Base-by-base conservation (phyloP, 1,140 invertebrate species). In the Galleria mellonella region DNA sequence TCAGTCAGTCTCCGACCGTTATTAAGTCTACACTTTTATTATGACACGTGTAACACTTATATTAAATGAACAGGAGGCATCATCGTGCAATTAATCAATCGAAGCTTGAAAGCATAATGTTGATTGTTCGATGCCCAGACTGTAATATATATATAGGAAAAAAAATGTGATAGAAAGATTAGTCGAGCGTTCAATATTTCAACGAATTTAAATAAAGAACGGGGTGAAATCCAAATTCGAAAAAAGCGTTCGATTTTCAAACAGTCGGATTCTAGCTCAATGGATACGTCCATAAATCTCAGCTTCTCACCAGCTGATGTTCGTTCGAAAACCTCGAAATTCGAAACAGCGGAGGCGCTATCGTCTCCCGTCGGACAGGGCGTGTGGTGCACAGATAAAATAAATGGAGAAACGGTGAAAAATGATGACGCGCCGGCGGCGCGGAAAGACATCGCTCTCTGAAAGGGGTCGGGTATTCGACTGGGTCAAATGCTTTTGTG, bases 401-500 rank as follows among this genome's bases (percentile, higher is more conserved):
- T 83, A 83, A 79, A 83, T 79, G 77, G 77, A 67, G 56, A 56
- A 65, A 52, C 62, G 43, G 66, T 82, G 77, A 82, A 82, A 82
- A 82, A 82, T 82, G 77, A 82, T 64, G 63, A 65, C 62, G 60
- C 64, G 71, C 12, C 49, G 64, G 43, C 55, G 60, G 62, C 63
- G 72, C 63, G 69, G 71, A 72, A 74, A 69, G 57, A 69, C 67
- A 60, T 48, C 54, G 54, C 47, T 45, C 47, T 45, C 56, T 61
- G 60, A 74, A 78, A 72, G 72, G 76, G 72, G 66, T 72, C 62
- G 52, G 51, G 35, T 29, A 42, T 43, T 46, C 50, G 14, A 48
- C 57, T 54, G 51, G 60, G 60, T 62, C 62, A 62, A 55, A 51
- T 44, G 47, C 52, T 54, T 54, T 65, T 65, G 50, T 64, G 43